These are phyloP conservation scores for Macaca mulatta DNA, from an alignment of 2,113 vertebrate species.

Conservation along the genomic window DNA sequence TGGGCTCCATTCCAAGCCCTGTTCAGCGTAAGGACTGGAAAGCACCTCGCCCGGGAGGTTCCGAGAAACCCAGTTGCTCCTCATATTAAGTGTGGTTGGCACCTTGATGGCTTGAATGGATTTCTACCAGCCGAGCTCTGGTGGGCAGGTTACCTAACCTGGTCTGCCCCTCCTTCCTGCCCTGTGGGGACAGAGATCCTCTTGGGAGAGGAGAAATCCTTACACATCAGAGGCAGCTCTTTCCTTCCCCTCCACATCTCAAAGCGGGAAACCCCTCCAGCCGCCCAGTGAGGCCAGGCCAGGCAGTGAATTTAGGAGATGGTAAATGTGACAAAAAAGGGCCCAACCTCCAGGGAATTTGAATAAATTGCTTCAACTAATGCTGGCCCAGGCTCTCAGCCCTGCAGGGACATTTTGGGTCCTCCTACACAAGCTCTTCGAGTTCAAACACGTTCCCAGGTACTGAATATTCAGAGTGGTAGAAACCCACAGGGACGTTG, in stretches of 20 bases:
- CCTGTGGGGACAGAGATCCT: background rate
- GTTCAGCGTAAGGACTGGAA: background rate
- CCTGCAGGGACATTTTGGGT: background rate
- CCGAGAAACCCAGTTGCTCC: background rate
- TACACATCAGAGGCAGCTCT: background rate
- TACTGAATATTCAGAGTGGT: fast-evolving
- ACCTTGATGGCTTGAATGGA: background rate
- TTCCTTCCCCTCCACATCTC: background rate
- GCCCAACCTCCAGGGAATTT: fast-evolving
- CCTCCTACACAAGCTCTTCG: background rate
- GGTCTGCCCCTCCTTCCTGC: background rate
- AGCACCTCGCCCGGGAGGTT: background rate
- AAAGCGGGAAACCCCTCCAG: fast-evolving
- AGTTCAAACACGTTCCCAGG: background rate
- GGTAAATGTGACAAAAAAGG: fast-evolving
- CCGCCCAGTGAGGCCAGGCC: fast-evolving
- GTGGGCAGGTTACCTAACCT: background rate
- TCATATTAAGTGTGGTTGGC: fast-evolving
- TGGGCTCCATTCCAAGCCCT: background rate
- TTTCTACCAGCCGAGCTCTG: fast-evolving
- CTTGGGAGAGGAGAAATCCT: background rate
- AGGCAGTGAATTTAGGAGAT: fast-evolving
- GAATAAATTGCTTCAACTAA: too few species aligned
- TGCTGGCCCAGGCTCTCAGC: fast-evolving
- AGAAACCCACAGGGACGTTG: fast-evolving